Conservation (phyloP, 2,888 invertebrate genomes). For the Anagyrus pseudococci region DNA sequence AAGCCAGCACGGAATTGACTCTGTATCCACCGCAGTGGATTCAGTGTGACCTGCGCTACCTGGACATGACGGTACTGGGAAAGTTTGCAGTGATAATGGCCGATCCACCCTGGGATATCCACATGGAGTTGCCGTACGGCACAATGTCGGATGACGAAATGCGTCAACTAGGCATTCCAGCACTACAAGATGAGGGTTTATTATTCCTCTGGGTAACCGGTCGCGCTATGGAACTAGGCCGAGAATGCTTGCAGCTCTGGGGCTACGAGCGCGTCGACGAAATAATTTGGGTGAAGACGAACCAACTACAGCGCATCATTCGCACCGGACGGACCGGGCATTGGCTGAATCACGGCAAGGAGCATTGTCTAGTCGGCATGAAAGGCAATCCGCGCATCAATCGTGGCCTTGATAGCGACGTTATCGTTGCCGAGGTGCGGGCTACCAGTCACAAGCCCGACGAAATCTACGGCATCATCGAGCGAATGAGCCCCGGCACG, state of each 20-base stretch:
- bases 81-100: conserved; percentile 99
- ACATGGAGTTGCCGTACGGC: conserved; percentile 98
- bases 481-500: conserved; percentile 94
- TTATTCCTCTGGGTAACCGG: conserved; percentile 99
- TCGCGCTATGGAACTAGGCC: conserved; percentile 93
- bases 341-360: conserved; percentile 98
- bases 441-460: conserved; percentile 99
- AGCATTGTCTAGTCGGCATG: conserved; percentile 95
- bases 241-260: conserved; percentile 96
- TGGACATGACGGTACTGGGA: conserved; percentile 90
- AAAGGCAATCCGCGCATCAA: conserved; percentile 93
- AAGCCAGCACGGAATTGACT: conserved; percentile 65
- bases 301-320: conserved; percentile 95
- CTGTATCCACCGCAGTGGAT: conserved; percentile 95
- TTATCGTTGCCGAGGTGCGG: conserved; percentile 96
- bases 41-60: conserved; percentile 91
- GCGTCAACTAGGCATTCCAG: conserved; percentile 92
- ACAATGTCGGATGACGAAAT: conserved; percentile 99
- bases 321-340: conserved; percentile 96
- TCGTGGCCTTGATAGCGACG: conserved; percentile 94
- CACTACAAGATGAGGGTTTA: conserved; percentile 93
- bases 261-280: conserved; percentile 97
- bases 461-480: conserved; percentile 98
- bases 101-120: conserved; percentile 99
- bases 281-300: conserved; percentile 98